A percentile compares a stretch with the other conserved stretches of the same genome.
phyloP scores from a whole-genome alignment of 1,140 invertebrate genomes.

The Saxidomus purpurata region DNA sequence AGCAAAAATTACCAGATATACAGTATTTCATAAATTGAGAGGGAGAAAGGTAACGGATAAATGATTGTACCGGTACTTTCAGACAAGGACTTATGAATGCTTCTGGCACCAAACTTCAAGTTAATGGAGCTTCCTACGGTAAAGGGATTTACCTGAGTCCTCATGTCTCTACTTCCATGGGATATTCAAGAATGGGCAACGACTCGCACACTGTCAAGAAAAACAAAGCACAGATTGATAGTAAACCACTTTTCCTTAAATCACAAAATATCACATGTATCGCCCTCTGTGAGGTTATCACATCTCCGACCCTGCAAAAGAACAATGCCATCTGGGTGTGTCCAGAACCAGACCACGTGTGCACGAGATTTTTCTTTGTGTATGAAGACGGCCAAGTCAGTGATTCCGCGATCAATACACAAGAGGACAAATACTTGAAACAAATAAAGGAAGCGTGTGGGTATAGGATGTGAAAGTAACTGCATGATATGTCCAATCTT shows the following conservation, averaged over 20 bases:
- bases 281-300: constrained; percentile 81
- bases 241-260: constrained; percentile 60
- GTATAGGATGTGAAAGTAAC: constrained; percentile 18
- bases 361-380: constrained; percentile 83
- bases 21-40: too few relatives aligned
- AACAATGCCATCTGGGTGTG: constrained; percentile 77
- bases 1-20: too few relatives aligned
- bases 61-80: not conserved
- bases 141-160: constrained; percentile 85
- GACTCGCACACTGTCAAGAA: constrained; percentile 64
- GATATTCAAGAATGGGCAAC: constrained; percentile 80
- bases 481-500: too few relatives aligned
- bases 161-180: constrained; percentile 73
- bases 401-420: constrained; percentile 69
- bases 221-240: not conserved
- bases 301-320: constrained; percentile 74
- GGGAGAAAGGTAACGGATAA: too few relatives aligned
- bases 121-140: constrained; percentile 83
- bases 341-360: constrained; percentile 77
- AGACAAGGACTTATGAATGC: constrained; percentile 83
- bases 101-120: constrained; percentile 80
- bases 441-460: constrained; percentile 62
- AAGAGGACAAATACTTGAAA: constrained; percentile 53
- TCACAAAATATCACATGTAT: constrained; percentile 76
- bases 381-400: constrained; percentile 74